Base-by-base conservation (phyloP, 30 jellyfish, hydroid and myxozoan species). In the Aurelia aurita complex sp. Pacific region DNA sequence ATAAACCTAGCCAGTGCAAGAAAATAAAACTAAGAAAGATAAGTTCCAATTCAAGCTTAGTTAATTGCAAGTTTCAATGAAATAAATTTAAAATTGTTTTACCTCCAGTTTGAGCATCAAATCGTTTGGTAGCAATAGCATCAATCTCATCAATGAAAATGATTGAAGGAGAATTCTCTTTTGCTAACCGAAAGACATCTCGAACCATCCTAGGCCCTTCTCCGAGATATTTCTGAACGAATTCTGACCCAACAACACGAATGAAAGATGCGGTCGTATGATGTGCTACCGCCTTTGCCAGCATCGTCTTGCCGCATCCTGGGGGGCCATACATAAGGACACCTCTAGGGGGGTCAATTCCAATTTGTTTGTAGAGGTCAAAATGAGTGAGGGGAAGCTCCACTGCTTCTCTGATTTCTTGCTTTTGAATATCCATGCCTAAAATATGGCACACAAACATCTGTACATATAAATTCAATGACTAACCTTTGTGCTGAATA, bases 91-190 rank as follows among this genome's bases (percentile, higher is more conserved):
- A 5, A 54, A 40, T 62, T 50, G 72, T 35, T 46, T 74, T 87
- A 92, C 98, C 98, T 67, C 99, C 99, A 6, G 99, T 94, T 77
- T 94, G 99, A 14, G 99, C 99, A 77, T 94, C 99, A 81, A 94
- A 94, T 64, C 99, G 70, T 74, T 94, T 94, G 6, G 99, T 94
- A 34, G 99, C 99, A 81, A 94, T 94, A 61, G 99, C 97, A 86
- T 94, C 99, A 73, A 94, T 89, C 80, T 94, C 99, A 82, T 94
- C 99, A 77, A 94, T 89, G 54, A 94, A 94, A 18, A 94, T 89
- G 16, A 94, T 94, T 55, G 99, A 92, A 19, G 99, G 99, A 12
- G 99, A 77, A 80, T 94, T 94, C 74, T 94, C 99, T 75, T 89
- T 94, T 16, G 99, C 99, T 35, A 94, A 79, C 67, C 99, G 83